These are phyloP conservation scores for Varroa destructor DNA, from an alignment of 1,140 invertebrate species.

Conservation along the genomic window DNA sequence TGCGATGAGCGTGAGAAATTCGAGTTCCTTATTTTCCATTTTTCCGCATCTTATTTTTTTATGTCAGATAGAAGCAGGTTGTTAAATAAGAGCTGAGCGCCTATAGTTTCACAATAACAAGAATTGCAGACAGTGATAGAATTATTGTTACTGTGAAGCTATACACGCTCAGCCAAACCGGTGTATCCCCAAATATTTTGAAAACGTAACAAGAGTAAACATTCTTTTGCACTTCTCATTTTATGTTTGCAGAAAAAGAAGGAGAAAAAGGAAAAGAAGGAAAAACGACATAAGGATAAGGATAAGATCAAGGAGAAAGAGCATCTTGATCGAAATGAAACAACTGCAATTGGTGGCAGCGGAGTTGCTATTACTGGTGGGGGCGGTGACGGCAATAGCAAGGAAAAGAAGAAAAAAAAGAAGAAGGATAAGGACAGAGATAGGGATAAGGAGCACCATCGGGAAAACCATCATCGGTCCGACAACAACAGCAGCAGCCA, in stretches of 20 bases:
- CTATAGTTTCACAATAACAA: too few relatives aligned
- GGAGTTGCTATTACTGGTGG: neutral
- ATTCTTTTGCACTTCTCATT: neutral
- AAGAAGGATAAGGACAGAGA: conserved; percentile 43
- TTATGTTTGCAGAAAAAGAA: conserved; percentile 40
- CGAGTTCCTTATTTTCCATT: too few relatives aligned
- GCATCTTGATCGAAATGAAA: conserved; percentile 27
- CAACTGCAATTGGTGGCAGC: neutral
- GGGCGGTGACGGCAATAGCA: conserved; percentile 39
- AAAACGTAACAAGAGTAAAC: too few relatives aligned
- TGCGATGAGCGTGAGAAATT: too few relatives aligned
- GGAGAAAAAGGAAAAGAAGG: conserved; percentile 42
- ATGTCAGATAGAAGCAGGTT: too few relatives aligned
- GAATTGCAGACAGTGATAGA: too few relatives aligned
- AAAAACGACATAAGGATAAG: conserved; percentile 50
- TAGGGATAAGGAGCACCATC: conserved; percentile 36
- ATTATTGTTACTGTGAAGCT: too few relatives aligned
- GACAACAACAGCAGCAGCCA: conserved; percentile 26
- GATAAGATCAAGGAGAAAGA: conserved; percentile 35
- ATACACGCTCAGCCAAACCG: too few relatives aligned
- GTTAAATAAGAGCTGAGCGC: too few relatives aligned
- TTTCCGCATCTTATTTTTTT: too few relatives aligned
- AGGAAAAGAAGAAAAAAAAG: conserved; percentile 42
- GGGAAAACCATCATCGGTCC: conserved; percentile 27
- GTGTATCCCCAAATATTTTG: too few relatives aligned